Percentiles rank a stretch among this genome's conserved stretches.
phyloP scores from a whole-genome alignment of 2,888 invertebrate species.

The Drosophila rellima region DNA sequence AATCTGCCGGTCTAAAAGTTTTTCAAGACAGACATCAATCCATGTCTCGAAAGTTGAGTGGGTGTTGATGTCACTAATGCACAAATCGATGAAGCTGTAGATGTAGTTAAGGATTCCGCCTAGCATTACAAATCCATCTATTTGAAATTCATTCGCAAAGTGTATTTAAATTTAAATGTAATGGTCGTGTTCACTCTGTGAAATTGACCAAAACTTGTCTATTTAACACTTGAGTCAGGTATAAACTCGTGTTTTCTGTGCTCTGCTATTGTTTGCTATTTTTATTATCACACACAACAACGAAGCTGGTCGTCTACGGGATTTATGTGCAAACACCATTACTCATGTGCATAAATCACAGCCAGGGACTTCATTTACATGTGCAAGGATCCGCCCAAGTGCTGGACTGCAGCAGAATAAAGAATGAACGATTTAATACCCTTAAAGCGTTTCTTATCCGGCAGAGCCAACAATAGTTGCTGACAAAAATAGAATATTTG shows the following conservation, averaged over 20 bases:
- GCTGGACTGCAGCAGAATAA: neutral
- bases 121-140: neutral
- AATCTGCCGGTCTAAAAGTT: slow-evolving; percentile 3
- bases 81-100: slow-evolving; percentile 1
- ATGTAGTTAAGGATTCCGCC: neutral
- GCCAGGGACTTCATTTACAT: slow-evolving; percentile 57
- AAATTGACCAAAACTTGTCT: neutral
- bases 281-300: slow-evolving; percentile 45
- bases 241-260: neutral
- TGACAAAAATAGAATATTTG: too few species aligned
- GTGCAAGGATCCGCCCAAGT: slow-evolving; percentile 19
- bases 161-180: neutral
- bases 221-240: slow-evolving; percentile 1
- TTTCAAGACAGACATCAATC: slow-evolving; percentile 2
- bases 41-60: slow-evolving; percentile 10
- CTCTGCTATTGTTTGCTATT: slow-evolving; percentile 11
- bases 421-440: neutral
- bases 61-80: slow-evolving; percentile 5
- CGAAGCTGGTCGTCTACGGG: slow-evolving; percentile 19
- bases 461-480: too few species aligned
- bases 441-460: neutral
- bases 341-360: slow-evolving; percentile 68
- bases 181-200: neutral
- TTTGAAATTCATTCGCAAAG: neutral
- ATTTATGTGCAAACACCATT: slow-evolving; percentile 55